Conservation (phyloP, 2,113 vertebrate genomes). For the Eulemur macaco region DNA sequence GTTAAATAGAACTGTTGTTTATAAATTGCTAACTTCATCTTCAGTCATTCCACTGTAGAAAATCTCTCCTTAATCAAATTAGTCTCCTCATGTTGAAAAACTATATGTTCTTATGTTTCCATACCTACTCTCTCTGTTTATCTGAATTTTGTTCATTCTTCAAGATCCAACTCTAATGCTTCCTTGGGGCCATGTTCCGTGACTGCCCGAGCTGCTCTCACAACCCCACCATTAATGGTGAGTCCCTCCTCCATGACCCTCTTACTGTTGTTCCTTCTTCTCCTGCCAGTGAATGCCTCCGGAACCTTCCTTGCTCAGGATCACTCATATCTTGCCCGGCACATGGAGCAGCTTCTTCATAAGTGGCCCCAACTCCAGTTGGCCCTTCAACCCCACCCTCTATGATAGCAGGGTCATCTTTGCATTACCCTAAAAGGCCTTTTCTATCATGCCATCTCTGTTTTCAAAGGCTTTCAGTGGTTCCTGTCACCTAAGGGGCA, state of each 20-base stretch:
- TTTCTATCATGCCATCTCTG: neutral
- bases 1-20: neutral
- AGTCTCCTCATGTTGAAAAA: neutral
- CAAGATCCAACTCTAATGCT: neutral
- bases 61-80: neutral
- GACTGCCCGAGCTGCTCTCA: neutral
- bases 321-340: neutral
- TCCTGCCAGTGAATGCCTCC: too few relatives aligned
- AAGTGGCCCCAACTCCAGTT: neutral
- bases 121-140: neutral
- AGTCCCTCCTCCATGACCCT: neutral
- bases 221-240: neutral
- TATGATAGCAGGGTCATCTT: neutral
- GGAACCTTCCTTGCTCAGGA: too few relatives aligned
- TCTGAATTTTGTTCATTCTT: neutral
- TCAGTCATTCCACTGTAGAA: neutral
- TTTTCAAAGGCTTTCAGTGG: neutral
- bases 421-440: neutral
- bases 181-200: neutral
- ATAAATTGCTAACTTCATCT: neutral
- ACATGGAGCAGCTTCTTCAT: neutral
- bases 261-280: neutral
- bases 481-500: neutral
- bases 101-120: neutral
- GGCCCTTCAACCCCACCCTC: neutral